Base-by-base conservation (phyloP, 2,888 invertebrate species). In the Microctonus aethiopoides region DNA sequence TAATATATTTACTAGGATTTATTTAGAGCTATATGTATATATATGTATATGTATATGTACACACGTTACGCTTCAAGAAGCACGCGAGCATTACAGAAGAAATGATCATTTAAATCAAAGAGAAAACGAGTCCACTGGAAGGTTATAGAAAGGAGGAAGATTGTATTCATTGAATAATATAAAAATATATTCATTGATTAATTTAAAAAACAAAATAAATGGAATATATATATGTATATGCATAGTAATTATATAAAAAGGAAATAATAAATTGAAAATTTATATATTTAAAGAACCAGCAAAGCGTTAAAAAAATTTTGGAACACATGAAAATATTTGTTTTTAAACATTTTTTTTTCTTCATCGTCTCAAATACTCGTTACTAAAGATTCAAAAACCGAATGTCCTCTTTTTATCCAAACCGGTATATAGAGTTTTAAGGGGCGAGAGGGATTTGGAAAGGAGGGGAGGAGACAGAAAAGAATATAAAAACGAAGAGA, bases 391-490 rank as follows among this genome's bases (percentile, higher is more conserved):
- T 57, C 32, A 56, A 57, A 57, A 26, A 34, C 6, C 46, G n/a
- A 54, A 11, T 54, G 36, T 64, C 52, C 64, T 64, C 54, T 52
- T 64, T 64, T 64, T 52, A 29, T 29, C 29, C 32, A 16, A 51
- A 63, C 32, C 52, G 24, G n/a, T n/a, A 66, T 36, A 34, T 13
- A 51, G n/a, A n/a, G n/a, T n/a, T n/a, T n/a, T n/a, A n/a, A n/a
- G n/a, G n/a, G n/a, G n/a, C n/a, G n/a, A n/a, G n/a, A n/a, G n/a
- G n/a, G n/a, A n/a, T n/a, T n/a, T n/a, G n/a, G n/a, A 13, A 59
- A 29, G 60, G 69, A 68, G 54, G 62, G 61, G 68, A 70, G 72
- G 68, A 70, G 51, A 61, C 16, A n/a, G 16, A 46, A 16, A 46
- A 46, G 7, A 2, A 16, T 6, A 46, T 16, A 20, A 46, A 46